Evolutionary conservation across 2,888 invertebrate species (phyloP), one percentile per base, ranked within the genome.

Genomic region (Margaritifera margaritifera): DNA sequence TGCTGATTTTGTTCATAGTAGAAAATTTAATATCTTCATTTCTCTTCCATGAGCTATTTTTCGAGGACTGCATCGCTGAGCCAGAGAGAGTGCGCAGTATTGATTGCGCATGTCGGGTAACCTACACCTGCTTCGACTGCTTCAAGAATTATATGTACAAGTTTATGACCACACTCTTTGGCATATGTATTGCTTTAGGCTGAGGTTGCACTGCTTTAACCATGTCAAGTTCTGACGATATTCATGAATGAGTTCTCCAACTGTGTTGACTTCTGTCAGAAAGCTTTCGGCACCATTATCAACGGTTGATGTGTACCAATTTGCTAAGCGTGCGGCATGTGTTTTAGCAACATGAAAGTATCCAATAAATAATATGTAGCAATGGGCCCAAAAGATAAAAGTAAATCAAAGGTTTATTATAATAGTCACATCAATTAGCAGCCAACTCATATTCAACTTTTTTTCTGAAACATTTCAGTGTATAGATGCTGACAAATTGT

Each of bases 171-270:
- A 92, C 94, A 62, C 82, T 94, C 25, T 90, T 93, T 6, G 94
- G 93, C 0, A 93, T 94, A 8, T 90, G 93, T 25, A 91, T 93
- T 66, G 93, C 94, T 0, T 90, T 94, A 71, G 89, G 92, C 74
- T 91, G 94, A 50, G 80, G 80, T 31, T 62, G 93, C 79, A 90
- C 94, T 15, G 92, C 5, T 80, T 78, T 63, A 54, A 69, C 31
- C 93, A 94, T 90, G 93, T 94, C 83, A 94, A 94, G 94, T 94
- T 85, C 90, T 92, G 19, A 93, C 92, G 0, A 94, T 94, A 0
- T 92, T 92, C 71, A 89, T 94, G 56, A 91, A 94, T 65, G 92
- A 88, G 72, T 92, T 93, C 88, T 93, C 93, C 89, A 93, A 94
- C 82, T 92, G 92, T 84, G 51, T 67, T 59, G 71, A 61, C 4